Evolutionary conservation across 2,888 invertebrate species (phyloP), one percentile per base, ranked within the genome.

Genomic region (Brassicogethes aeneus): DNA sequence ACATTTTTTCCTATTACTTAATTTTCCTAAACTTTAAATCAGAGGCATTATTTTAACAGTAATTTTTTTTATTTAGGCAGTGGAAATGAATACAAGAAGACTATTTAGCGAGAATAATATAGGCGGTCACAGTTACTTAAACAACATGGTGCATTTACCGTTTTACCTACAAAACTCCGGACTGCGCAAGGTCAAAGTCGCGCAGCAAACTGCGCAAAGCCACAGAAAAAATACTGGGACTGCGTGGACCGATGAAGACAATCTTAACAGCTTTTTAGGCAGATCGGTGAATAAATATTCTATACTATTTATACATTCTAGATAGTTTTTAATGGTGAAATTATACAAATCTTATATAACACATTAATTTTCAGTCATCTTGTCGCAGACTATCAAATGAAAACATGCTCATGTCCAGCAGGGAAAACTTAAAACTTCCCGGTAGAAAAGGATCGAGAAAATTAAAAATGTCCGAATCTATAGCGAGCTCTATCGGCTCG

Each of bases 111-210:
- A 95, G 66, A 90, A 85, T 47, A 88, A 86, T 65, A 93, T 96
- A 53, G 93, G 93, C 44, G 95, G 95, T 0, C 92, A 94, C 73
- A 89, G 88, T 69, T 95, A 94, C 63, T 71, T 96, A 36, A 80
- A 91, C 47, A 97, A 97, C 66, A 84, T 97, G 75, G 93, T 99
- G 15, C 97, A 96, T 65, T 74, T 99, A 57, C 99, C 99, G 0
- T 97, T 99, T 70, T 99, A 93, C 68, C 74, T 99, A 42, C 97
- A 99, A 73, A 96, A 95, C 70, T 93, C 95, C 1, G 95, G 94
- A 7, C 69, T 97, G 44, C 77, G 94, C 1, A 83, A 90, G 55
- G 89, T 92, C 2, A 89, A 90, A 65, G 75, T 82, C 3, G 91
- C 92, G 0, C 90, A 90, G 66, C 85, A 85, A 65, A 83, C 86